Base-by-base conservation (phyloP, 2,797 vertebrate genomes). In the Epinephelus coioides region DNA sequence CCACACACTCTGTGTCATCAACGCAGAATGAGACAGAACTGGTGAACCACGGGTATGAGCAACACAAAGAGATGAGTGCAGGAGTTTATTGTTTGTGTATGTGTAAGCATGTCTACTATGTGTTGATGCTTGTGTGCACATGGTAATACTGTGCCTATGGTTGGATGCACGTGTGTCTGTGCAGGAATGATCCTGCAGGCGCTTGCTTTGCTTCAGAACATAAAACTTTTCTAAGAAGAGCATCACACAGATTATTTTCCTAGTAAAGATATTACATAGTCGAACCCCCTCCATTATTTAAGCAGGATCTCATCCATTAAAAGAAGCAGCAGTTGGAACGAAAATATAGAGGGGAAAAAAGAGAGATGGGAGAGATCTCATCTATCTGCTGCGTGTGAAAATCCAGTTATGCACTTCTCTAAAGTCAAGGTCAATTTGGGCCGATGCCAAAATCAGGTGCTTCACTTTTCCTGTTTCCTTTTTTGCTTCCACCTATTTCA, bases 291-390 rank as follows among this genome's bases (percentile, higher is more conserved):
- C 40, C 25, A 65, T 78, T 57, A 80, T 84, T 75, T 78, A 63
- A 30, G n/a, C 30, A 56, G 40, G 68, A 75, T 76, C 63, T 54
- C 44, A 73, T 69, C 55, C 62, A 76, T 78, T 84, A 34, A 72
- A 44, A 78, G 21, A 69, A 54, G 50, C 56, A 38, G 49, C 10
- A 56, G 47, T 11, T 15, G 18, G n/a, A 69, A 51, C 4, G n/a
- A 3, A 72, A 47, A 11, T 17, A 73, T 6, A 53, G 51, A 30
- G 34, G 11, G 54, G 19, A 7, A 23, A 23, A 73, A 50, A 49
- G 15, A 68, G 34, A 66, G 15, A 67, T 40, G 21, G 11, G 30
- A 71, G 55, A 15, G 40, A 76, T 51, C 38, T 66, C 18, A 46
- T 44, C 30, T 59, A 54, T 55, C n/a, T 75, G 11, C 43, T 61